A percentile compares a stretch with the other conserved stretches of the same genome.
Conservation (phyloP, 2,888 invertebrate genomes). For the Mythimna pallens region DNA sequence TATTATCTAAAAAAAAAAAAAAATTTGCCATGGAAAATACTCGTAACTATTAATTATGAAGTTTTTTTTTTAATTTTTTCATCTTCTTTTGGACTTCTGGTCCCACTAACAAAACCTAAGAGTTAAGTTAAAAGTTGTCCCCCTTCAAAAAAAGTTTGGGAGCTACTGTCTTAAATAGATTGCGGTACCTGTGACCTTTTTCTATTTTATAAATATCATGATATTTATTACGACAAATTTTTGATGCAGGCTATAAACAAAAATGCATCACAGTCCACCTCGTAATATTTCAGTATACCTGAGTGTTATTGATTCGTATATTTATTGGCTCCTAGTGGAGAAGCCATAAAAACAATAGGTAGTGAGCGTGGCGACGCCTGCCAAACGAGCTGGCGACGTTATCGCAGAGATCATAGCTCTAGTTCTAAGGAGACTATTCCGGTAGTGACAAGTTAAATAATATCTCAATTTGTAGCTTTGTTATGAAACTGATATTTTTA, state of each 20-base stretch:
- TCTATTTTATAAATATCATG: too few relatives aligned
- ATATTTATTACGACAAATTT: background rate
- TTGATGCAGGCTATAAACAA: background rate
- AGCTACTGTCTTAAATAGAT: too few relatives aligned
- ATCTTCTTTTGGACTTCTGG: too few relatives aligned
- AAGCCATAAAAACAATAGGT: constrained; percentile 33
- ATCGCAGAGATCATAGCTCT: constrained; percentile 22
- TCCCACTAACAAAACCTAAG: too few relatives aligned
- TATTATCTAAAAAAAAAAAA: too few relatives aligned
- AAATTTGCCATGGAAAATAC: too few relatives aligned
- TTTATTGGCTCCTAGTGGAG: constrained; percentile 17
- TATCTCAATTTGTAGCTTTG: background rate
- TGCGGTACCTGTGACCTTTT: too few relatives aligned
- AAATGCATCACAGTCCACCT: background rate
- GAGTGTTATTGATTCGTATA: constrained; percentile 31
- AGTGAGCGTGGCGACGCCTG: constrained; percentile 10
- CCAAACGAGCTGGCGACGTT: constrained; percentile 37
- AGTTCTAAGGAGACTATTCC: constrained; percentile 14
- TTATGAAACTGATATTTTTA: background rate
- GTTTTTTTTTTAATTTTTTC: too few relatives aligned
- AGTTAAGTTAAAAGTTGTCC: too few relatives aligned
- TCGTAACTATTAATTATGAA: too few relatives aligned
- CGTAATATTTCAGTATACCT: constrained; percentile 1
- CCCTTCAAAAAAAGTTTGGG: too few relatives aligned
- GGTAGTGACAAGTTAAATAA: constrained; percentile 20